phyloP scores from a whole-genome alignment of 2,113 vertebrate species.

The Spheniscus mendiculus region DNA sequence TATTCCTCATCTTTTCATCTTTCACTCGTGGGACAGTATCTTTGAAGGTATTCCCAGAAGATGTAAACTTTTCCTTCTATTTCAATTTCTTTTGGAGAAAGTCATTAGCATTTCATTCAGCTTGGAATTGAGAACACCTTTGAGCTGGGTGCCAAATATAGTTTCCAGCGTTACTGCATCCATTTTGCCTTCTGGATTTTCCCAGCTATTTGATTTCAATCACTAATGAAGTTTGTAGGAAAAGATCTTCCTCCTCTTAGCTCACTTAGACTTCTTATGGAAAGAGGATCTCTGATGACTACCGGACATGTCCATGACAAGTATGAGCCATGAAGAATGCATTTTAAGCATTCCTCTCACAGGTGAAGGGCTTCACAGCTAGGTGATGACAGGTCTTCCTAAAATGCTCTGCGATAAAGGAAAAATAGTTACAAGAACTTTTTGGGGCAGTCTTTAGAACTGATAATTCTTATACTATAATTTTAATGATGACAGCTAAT shows the following conservation, averaged over 20 bases:
- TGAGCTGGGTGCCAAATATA: background rate
- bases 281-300: background rate
- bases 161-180: background rate
- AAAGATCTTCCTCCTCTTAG: background rate
- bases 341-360: background rate
- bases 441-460: background rate
- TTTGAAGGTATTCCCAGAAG: background rate
- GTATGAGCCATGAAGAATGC: background rate
- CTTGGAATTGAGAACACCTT: background rate
- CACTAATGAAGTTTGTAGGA: background rate
- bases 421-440: background rate
- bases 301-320: background rate
- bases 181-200: background rate
- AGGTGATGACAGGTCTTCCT: background rate
- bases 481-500: background rate
- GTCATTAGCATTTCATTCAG: background rate
- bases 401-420: background rate
- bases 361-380: background rate
- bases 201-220: background rate
- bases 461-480: background rate
- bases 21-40: background rate
- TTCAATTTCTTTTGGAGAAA: background rate
- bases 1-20: background rate
- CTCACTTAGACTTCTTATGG: background rate
- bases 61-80: background rate